Evolutionary conservation across 2,888 invertebrate genomes (phyloP).

Genomic region (Tipula vernalis): DNA sequence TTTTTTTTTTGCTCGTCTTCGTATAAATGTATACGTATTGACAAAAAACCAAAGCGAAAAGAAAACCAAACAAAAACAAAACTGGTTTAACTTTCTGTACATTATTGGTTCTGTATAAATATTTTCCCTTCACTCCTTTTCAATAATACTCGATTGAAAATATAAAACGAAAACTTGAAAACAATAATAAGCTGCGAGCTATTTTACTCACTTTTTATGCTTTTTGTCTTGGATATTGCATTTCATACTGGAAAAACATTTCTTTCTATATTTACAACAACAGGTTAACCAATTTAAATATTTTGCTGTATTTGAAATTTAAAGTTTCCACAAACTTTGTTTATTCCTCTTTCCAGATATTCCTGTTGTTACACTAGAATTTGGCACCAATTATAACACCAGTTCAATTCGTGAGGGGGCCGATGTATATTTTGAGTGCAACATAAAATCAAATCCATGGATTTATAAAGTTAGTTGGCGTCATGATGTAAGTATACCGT

Average conservation of each 20-base stretch:
- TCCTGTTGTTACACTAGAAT: slow-evolving; percentile 67
- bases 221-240: not conserved
- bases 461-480: slow-evolving; percentile 65
- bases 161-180: not conserved
- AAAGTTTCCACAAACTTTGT: too few relatives aligned
- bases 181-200: not conserved
- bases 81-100: not conserved
- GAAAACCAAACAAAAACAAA: not conserved
- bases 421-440: slow-evolving; percentile 85
- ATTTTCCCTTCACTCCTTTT: not conserved
- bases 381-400: slow-evolving; percentile 70
- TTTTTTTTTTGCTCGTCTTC: not conserved
- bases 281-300: not conserved
- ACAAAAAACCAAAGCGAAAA: not conserved
- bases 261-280: not conserved
- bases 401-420: slow-evolving; percentile 73
- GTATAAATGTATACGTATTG: not conserved
- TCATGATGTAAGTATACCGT: slow-evolving; percentile 30
- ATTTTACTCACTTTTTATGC: not conserved
- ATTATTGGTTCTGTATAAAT: not conserved
- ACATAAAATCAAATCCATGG: slow-evolving; percentile 79
- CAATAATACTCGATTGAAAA: not conserved
- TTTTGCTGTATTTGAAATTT: not conserved
- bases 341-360: slow-evolving; percentile 45
- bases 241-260: not conserved